Percentiles rank a stretch among this genome's conserved stretches.
Evolutionary conservation across 2,888 invertebrate genomes (phyloP).

Genomic region (Pemphredon lugubris): DNA sequence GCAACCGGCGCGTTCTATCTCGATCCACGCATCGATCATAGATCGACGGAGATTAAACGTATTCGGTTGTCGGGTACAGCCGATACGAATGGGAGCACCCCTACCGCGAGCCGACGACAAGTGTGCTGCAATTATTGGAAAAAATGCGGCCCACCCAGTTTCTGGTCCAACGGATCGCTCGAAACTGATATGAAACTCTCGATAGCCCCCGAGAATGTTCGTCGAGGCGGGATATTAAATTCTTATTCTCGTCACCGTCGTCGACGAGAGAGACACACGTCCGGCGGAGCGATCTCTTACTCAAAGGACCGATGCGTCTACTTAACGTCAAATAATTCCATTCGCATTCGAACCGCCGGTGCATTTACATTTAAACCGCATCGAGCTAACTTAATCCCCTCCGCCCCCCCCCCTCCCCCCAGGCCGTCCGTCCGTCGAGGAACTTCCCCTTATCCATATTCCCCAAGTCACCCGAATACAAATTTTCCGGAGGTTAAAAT

Average conservation of each 20-base stretch:
- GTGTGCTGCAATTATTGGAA: conserved; percentile 52
- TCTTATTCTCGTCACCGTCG: neutral
- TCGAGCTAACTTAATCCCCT: no score
- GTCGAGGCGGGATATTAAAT: neutral
- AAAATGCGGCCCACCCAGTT: conserved; percentile 31
- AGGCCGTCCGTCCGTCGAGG: no score
- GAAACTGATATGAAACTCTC: conserved; percentile 8
- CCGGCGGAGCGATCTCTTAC: neutral
- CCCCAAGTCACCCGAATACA: neutral
- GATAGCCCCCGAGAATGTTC: neutral
- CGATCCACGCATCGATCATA: conserved; percentile 22
- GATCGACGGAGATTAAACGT: conserved; percentile 31
- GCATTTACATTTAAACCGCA: no score
- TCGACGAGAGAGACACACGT: neutral
- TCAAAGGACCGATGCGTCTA: neutral
- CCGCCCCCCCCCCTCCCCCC: no score
- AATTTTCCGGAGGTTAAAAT: neutral
- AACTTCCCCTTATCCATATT: neutral
- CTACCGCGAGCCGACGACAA: conserved; percentile 28
- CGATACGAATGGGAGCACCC: conserved; percentile 15
- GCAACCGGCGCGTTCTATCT: neutral
- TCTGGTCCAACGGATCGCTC: conserved; percentile 4
- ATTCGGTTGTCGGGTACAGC: conserved; percentile 10
- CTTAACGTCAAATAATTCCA: neutral
- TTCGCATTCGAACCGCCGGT: no score